Conservation (phyloP, 2,888 invertebrate genomes). For the Tortrix viridana region DNA sequence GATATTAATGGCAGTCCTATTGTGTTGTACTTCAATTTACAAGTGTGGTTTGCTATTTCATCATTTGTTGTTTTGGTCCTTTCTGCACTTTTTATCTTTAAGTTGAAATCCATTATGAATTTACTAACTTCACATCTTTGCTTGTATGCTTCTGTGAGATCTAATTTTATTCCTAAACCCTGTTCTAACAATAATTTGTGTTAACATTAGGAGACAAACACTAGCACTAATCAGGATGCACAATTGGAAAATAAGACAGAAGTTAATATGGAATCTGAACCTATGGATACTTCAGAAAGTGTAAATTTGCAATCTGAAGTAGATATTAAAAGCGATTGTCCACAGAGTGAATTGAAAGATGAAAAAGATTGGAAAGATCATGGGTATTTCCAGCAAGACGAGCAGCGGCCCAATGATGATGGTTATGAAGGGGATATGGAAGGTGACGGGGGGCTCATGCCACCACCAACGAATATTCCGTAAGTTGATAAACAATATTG, state of each 20-base stretch:
- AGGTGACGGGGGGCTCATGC: conserved; percentile 92
- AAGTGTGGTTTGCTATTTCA: too few relatives aligned
- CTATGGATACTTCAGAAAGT: conserved; percentile 23
- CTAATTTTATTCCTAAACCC: conserved; percentile 6
- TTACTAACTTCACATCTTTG: conserved; percentile 18
- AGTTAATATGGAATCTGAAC: conserved; percentile 33
- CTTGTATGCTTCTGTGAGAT: conserved; percentile 8
- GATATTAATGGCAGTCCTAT: too few relatives aligned
- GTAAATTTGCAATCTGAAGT: conserved; percentile 17
- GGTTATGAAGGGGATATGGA: conserved; percentile 85
- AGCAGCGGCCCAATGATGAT: conserved; percentile 82
- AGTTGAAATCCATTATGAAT: neutral
- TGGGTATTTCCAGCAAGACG: conserved; percentile 58
- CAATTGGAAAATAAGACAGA: conserved; percentile 44
- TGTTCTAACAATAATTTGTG: conserved; percentile 51
- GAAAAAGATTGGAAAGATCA: conserved; percentile 51
- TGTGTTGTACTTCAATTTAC: too few relatives aligned
- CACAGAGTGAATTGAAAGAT: conserved; percentile 62
- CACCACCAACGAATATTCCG: conserved; percentile 89
- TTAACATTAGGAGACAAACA: conserved; percentile 66
- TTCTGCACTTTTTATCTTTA: neutral
- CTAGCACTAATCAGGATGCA: conserved; percentile 59
- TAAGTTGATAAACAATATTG: conserved; percentile 50
- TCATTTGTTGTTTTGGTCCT: neutral
- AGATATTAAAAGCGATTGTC: conserved; percentile 63